A percentile compares a stretch with the other conserved stretches of the same genome.
Conservation (phyloP, 92 coral and sea anemone genomes). For the Epizoanthus ramosus region DNA sequence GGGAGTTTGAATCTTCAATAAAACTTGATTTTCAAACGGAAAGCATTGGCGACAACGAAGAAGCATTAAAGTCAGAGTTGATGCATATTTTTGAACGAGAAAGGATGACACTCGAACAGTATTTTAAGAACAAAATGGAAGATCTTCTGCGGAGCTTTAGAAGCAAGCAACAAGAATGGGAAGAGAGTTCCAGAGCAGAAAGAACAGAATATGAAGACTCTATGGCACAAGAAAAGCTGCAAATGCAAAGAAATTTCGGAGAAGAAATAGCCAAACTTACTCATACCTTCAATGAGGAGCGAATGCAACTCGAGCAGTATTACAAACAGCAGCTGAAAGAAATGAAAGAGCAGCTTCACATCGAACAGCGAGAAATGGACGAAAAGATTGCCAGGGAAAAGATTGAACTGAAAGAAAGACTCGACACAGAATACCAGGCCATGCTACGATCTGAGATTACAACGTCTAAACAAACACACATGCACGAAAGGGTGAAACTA, state of each 20-base stretch:
- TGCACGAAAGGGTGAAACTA: conserved; percentile 49
- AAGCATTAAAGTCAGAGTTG: conserved; percentile 78
- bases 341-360: conserved; percentile 61
- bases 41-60: conserved; percentile 67
- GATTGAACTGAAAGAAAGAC: conserved; percentile 71
- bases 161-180: conserved; percentile 77
- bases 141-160: conserved; percentile 69
- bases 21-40: conserved; percentile 36
- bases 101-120: conserved; percentile 68
- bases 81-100: conserved; percentile 93
- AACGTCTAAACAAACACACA: conserved; percentile 52
- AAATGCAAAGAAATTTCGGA: conserved; percentile 84
- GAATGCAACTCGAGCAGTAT: conserved; percentile 78
- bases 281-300: conserved; percentile 85
- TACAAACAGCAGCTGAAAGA: conserved; percentile 85
- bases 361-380: conserved; percentile 69
- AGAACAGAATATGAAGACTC: conserved; percentile 73
- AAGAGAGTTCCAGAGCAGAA: conserved; percentile 74
- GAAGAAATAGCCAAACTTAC: conserved; percentile 91
- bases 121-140: conserved; percentile 85
- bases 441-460: conserved; percentile 65
- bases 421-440: conserved; percentile 81
- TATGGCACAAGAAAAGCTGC: conserved; percentile 83
- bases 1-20: conserved; percentile 15
- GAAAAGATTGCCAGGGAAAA: conserved; percentile 71